A percentile compares a stretch with the other conserved stretches of the same genome.
These are phyloP conservation scores for Bombycilla garrulus DNA, from an alignment of 2,113 vertebrate genomes.

Conservation along the genomic window DNA sequence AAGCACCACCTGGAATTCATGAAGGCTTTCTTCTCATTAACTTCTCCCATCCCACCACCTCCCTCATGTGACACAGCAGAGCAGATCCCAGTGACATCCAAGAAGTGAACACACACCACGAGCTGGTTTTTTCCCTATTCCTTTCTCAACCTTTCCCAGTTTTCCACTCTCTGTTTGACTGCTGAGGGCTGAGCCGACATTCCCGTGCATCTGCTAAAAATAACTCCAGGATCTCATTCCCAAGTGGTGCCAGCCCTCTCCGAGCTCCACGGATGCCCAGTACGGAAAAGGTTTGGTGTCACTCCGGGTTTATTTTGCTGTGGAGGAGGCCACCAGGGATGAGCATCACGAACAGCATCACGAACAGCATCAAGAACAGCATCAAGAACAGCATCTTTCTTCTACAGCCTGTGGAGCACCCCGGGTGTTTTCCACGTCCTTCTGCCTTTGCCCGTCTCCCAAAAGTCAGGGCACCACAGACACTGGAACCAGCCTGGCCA, in stretches of 20 bases:
- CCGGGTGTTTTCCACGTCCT: not conserved
- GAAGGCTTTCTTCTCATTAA: not conserved
- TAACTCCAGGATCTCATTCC: not conserved
- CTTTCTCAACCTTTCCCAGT: not conserved
- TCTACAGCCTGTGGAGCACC: not conserved
- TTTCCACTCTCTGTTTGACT: not conserved
- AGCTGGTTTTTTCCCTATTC: not conserved
- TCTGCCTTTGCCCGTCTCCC: not conserved
- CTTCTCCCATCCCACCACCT: not conserved
- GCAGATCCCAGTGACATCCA: not conserved
- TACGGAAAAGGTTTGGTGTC: not conserved
- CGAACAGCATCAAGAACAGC: not conserved
- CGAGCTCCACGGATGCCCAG: not conserved
- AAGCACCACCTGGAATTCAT: not conserved
- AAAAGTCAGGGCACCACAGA: not conserved
- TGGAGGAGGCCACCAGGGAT: not conserved
- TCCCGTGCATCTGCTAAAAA: not conserved
- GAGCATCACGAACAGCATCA: not conserved
- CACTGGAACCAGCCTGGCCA: not conserved
- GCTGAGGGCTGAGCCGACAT: not conserved
- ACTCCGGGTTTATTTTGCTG: not conserved
- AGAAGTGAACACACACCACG: fast-evolving
- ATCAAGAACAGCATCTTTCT: not conserved
- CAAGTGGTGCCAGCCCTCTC: not conserved
- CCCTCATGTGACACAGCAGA: not conserved